Evolutionary conservation across 2,113 vertebrate species (phyloP).

Genomic region (Bubo blakistoni): DNA sequence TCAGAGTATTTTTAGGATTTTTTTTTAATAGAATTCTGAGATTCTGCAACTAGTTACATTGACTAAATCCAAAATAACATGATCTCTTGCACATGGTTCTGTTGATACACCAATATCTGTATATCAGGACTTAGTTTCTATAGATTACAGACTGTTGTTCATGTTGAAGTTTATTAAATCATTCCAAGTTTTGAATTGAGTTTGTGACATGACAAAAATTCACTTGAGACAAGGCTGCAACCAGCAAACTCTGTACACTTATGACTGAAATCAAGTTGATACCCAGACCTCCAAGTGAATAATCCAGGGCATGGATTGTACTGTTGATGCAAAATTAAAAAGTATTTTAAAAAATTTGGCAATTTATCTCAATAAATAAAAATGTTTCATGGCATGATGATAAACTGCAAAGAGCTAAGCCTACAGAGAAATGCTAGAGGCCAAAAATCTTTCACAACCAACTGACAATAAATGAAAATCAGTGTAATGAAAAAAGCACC

Average conservation of each 20-base stretch:
- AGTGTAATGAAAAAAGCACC: neutral
- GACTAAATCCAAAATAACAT: neutral
- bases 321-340: neutral
- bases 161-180: neutral
- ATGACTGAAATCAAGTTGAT: neutral
- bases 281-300: neutral
- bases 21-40: neutral
- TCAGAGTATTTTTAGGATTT: neutral
- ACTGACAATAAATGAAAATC: constrained; percentile 16
- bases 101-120: neutral
- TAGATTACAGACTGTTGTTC: neutral
- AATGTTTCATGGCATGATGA: neutral
- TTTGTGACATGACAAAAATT: neutral
- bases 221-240: neutral
- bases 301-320: neutral
- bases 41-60: neutral
- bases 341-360: neutral
- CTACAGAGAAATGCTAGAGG: neutral
- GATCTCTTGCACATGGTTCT: neutral
- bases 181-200: constrained; percentile 3
- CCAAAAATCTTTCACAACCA: constrained; percentile 23
- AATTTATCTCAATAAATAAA: neutral
- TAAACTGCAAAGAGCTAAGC: neutral
- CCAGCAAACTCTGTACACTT: neutral
- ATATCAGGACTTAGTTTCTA: neutral